Evolutionary conservation across 2,888 invertebrate species (phyloP).

Genomic region (Hypomecis atomaria): DNA sequence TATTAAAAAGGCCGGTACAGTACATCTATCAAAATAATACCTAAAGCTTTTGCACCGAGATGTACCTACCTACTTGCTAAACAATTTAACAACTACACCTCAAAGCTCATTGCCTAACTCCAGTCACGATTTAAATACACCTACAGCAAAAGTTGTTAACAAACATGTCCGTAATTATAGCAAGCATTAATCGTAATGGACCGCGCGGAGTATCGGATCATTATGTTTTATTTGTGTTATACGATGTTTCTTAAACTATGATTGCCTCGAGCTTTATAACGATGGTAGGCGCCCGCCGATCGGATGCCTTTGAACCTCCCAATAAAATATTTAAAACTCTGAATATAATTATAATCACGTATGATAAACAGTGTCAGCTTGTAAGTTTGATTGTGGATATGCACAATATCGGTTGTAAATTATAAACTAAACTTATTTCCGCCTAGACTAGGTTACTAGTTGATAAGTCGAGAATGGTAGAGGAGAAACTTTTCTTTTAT

Average conservation of each 20-base stretch:
- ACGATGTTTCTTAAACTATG: conserved; percentile 49
- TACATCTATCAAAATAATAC: too few species aligned
- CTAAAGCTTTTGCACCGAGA: not conserved
- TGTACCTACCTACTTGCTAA: conserved; percentile 13
- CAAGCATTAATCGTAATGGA: conserved; percentile 53
- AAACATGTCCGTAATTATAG: conserved; percentile 58
- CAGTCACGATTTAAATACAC: conserved; percentile 53
- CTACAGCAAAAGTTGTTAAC: conserved; percentile 57
- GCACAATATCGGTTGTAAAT: not conserved
- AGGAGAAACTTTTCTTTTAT: too few species aligned
- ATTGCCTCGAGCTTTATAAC: conserved; percentile 46
- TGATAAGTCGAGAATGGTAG: too few species aligned
- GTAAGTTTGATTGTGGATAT: conserved; percentile 16
- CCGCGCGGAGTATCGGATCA: conserved; percentile 42
- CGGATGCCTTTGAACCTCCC: conserved; percentile 22
- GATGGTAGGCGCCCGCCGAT: conserved; percentile 39
- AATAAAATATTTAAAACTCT: conserved; percentile 33
- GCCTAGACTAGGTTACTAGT: too few species aligned
- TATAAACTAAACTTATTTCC: not conserved
- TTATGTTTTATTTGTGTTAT: conserved; percentile 46
- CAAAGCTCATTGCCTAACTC: conserved; percentile 39
- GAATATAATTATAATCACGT: conserved; percentile 26
- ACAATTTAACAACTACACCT: conserved; percentile 28
- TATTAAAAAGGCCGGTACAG: too few species aligned
- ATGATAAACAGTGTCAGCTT: conserved; percentile 30